Conservation (phyloP, 2,888 invertebrate genomes). For the Dinocampus coccinellae region DNA sequence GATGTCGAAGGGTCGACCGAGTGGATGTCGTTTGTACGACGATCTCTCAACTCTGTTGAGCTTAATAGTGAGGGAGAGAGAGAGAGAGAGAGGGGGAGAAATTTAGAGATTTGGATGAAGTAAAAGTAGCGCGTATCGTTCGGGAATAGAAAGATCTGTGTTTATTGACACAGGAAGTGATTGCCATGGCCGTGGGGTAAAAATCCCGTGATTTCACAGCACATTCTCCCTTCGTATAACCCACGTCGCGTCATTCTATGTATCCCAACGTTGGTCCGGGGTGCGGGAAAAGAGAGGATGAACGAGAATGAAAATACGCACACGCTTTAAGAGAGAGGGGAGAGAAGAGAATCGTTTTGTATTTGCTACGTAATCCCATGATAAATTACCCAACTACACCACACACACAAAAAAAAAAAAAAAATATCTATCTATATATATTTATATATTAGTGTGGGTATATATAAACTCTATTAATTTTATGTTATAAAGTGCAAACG, state of each 20-base stretch:
- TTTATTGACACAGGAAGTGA: constrained; percentile 68
- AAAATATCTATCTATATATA: too few species aligned
- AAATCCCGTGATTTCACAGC: constrained; percentile 43
- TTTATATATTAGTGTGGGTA: constrained; percentile 41
- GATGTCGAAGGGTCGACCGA: constrained; percentile 48
- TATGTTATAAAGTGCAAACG: constrained; percentile 61
- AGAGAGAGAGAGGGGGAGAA: background rate
- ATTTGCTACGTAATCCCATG: constrained; percentile 68
- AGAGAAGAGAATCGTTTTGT: constrained; percentile 47
- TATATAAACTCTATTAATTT: constrained; percentile 68
- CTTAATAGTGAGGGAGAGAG: constrained; percentile 18
- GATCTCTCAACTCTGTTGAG: constrained; percentile 40
- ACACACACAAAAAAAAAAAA: background rate
- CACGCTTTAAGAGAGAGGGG: too few species aligned
- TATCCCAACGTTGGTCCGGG: constrained; percentile 17
- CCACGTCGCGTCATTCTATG: constrained; percentile 16
- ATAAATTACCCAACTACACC: constrained; percentile 64
- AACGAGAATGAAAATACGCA: constrained; percentile 27
- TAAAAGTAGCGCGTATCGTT: constrained; percentile 17
- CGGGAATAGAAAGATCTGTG: constrained; percentile 53
- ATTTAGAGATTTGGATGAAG: constrained; percentile 2
- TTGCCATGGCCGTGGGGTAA: constrained; percentile 56
- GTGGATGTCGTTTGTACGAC: constrained; percentile 49
- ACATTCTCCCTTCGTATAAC: constrained; percentile 34
- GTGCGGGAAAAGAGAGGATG: background rate